Conservation (phyloP, 2,113 vertebrate species). For the Corapipo altera region DNA sequence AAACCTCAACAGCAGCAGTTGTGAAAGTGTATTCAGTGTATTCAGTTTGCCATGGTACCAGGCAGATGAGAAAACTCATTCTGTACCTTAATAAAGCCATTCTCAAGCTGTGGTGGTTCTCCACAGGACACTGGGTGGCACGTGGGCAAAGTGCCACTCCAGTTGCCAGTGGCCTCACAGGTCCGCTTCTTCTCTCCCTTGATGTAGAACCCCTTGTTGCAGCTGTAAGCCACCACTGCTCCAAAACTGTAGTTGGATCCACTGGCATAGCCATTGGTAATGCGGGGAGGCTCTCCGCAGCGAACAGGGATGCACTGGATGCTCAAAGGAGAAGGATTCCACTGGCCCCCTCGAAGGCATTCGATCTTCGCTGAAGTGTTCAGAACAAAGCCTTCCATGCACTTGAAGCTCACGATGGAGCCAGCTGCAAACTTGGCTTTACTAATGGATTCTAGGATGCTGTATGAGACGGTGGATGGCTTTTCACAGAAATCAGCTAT, state of each 20-base stretch:
- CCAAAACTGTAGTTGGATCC: conserved; percentile 94
- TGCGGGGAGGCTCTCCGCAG: conserved; percentile 85
- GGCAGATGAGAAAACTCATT: background rate
- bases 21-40: background rate
- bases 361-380: conserved; percentile 88
- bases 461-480: conserved; percentile 82
- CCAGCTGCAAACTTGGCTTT: conserved; percentile 89
- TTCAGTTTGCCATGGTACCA: background rate
- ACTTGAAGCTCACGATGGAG: conserved; percentile 90
- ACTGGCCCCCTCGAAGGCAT: conserved; percentile 88
- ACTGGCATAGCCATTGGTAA: conserved; percentile 87
- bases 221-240: conserved; percentile 93
- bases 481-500: conserved; percentile 94
- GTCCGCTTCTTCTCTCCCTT: conserved; percentile 93
- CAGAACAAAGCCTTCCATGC: conserved; percentile 91
- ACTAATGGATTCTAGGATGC: conserved; percentile 88
- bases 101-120: conserved; percentile 80
- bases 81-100: conserved; percentile 87
- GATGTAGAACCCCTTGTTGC: conserved; percentile 90
- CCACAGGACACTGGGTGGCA: conserved; percentile 90
- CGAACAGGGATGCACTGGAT: conserved; percentile 90
- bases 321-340: conserved; percentile 86
- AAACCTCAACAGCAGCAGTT: background rate
- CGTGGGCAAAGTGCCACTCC: conserved; percentile 85
- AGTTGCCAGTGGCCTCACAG: conserved; percentile 90